phyloP scores from a whole-genome alignment of 2,888 invertebrate genomes.

The Petrolisthes manimaculis region DNA sequence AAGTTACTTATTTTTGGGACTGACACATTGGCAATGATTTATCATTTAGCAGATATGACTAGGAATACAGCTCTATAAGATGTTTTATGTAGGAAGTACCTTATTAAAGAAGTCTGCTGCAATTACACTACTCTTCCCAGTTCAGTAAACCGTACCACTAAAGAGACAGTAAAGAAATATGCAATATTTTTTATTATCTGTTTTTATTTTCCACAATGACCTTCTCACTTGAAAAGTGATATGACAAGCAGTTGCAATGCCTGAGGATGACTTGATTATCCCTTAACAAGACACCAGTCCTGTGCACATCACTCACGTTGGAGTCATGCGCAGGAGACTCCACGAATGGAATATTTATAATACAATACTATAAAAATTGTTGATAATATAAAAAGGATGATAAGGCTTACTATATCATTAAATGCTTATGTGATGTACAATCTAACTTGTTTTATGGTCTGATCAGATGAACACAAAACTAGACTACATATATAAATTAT shows the following conservation, averaged over 20 bases:
- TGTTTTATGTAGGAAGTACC: too few species aligned
- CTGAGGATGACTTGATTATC: background rate
- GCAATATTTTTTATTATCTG: background rate
- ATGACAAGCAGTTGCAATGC: background rate
- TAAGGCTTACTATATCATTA: constrained; percentile 15
- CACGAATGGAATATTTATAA: constrained; percentile 12
- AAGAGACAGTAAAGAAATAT: constrained; percentile 8
- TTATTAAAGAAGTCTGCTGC: too few species aligned
- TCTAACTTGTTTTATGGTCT: background rate
- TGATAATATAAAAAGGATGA: constrained; percentile 15
- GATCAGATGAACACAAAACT: constrained; percentile 17
- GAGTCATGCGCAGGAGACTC: background rate
- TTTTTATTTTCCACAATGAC: constrained; percentile 8
- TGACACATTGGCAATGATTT: too few species aligned
- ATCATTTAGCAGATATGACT: too few species aligned
- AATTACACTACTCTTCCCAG: background rate
- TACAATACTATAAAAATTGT: constrained; percentile 13
- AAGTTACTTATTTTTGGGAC: too few species aligned
- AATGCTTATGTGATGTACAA: constrained; percentile 1
- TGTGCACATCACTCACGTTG: background rate
- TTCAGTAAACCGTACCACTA: background rate
- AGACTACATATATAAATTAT: constrained; percentile 18
- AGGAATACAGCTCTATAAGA: too few species aligned
- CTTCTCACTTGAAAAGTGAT: background rate
- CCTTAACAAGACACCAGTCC: background rate